phyloP scores from a whole-genome alignment of 2,113 vertebrate species.

The Pontoporia blainvillei region DNA sequence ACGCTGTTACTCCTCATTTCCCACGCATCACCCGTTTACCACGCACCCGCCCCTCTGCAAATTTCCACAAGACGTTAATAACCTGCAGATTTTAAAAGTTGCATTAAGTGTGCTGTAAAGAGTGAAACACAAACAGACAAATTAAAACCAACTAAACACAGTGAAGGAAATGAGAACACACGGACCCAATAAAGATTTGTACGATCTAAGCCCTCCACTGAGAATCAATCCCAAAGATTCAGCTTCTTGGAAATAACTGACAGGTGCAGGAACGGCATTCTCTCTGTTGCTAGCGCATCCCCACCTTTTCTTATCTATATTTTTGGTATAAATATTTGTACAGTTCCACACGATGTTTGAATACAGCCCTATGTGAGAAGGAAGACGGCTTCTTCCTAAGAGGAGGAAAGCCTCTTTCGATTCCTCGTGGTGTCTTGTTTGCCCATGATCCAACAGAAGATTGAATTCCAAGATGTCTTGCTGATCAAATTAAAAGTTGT shows the following conservation, averaged over 20 bases:
- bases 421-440: conserved; percentile 83
- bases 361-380: conserved; percentile 88
- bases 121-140: conserved; percentile 81
- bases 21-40: conserved; percentile 79
- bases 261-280: conserved; percentile 82
- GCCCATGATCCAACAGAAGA: conserved; percentile 87
- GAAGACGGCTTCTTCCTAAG: conserved; percentile 79
- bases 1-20: conserved; percentile 71
- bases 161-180: conserved; percentile 83
- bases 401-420: conserved; percentile 81
- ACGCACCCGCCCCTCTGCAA: conserved; percentile 75
- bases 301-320: conserved; percentile 83
- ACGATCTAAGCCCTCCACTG: conserved; percentile 80
- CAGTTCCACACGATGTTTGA: conserved; percentile 90
- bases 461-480: conserved; percentile 90
- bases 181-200: conserved; percentile 76
- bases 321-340: conserved; percentile 91
- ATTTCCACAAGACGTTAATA: conserved; percentile 82
- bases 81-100: conserved; percentile 90
- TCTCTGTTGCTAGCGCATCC: conserved; percentile 80
- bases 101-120: conserved; percentile 87
- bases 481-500: conserved; percentile 91
- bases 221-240: conserved; percentile 79
- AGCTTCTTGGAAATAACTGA: conserved; percentile 81
- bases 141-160: conserved; percentile 75